phyloP scores from a whole-genome alignment of 2,113 vertebrate species.

The Amblyornis subalaris region DNA sequence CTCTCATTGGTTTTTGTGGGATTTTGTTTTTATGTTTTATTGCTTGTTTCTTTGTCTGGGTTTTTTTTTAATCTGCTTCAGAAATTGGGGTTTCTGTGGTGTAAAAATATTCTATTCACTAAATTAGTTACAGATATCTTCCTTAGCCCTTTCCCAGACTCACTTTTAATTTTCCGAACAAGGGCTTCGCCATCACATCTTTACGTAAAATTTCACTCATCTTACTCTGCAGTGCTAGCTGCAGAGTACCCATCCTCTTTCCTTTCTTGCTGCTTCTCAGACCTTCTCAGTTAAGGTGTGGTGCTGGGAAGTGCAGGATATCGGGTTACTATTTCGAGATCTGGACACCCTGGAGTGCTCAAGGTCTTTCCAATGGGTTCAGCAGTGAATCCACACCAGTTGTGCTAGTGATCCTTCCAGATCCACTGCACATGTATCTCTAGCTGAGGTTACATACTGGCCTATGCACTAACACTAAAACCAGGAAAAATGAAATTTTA shows the following conservation, averaged over 20 bases:
- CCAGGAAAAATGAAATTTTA: not conserved
- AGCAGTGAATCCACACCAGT: not conserved
- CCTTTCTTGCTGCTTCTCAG: not conserved
- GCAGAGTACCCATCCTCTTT: not conserved
- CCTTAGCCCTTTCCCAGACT: not conserved
- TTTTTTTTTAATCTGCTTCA: fast-evolving
- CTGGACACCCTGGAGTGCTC: not conserved
- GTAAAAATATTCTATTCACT: not conserved
- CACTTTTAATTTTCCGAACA: not conserved
- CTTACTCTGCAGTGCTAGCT: not conserved
- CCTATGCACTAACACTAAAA: not conserved
- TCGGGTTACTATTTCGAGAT: not conserved
- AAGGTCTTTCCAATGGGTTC: not conserved
- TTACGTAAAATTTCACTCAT: not conserved
- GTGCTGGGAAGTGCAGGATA: not conserved
- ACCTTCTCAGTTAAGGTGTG: not conserved
- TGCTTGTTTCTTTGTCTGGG: not conserved
- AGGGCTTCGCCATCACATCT: not conserved
- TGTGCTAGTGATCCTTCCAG: not conserved
- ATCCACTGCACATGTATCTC: fast-evolving
- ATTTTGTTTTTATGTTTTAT: not conserved
- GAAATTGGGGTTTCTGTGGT: not conserved
- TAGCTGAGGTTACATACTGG: not conserved
- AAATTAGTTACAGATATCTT: not conserved
- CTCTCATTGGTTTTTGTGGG: not conserved